Conservation (phyloP, 92 coral and sea anemone species). For the Pocillopora meandrina region DNA sequence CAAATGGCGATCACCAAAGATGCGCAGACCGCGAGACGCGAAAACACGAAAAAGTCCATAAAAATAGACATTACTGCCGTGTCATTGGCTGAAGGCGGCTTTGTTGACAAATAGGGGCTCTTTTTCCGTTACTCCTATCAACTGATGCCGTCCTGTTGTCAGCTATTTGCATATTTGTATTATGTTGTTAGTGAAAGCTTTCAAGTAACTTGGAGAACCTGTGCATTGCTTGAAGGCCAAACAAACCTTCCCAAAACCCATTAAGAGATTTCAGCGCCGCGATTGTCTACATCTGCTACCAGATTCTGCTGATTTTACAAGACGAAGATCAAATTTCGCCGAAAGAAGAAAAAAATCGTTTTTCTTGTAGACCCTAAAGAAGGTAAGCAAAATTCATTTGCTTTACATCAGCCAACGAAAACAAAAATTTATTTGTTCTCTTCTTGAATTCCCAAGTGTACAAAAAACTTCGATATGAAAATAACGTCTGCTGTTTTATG, state of each 20-base stretch:
- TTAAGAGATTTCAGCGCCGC: not conserved
- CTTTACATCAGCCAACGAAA: conserved; percentile 1
- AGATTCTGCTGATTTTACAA: too few species aligned
- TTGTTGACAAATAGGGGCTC: conserved; percentile 27
- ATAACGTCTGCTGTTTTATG: not conserved
- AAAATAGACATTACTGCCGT: not conserved
- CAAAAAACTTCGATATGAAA: not conserved
- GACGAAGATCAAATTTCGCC: too few species aligned
- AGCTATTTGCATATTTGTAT: conserved; percentile 32
- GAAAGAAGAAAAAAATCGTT: too few species aligned
- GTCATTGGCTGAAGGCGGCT: conserved; percentile 13
- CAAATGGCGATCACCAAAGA: not conserved
- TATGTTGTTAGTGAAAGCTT: conserved; percentile 9
- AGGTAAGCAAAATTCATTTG: conserved; percentile 34
- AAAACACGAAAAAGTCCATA: conserved; percentile 1
- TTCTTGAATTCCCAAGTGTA: not conserved
- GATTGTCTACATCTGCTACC: not conserved
- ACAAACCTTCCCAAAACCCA: not conserved
- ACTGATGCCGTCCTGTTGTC: conserved; percentile 10
- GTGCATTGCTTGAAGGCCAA: not conserved
- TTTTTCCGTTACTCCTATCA: conserved; percentile 32
- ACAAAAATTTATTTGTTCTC: conserved; percentile 14
- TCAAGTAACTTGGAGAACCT: not conserved
- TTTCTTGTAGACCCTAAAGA: not conserved
- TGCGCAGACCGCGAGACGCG: not conserved